Evolutionary conservation across 2,888 invertebrate species (phyloP).

Genomic region (Bugula neritina): DNA sequence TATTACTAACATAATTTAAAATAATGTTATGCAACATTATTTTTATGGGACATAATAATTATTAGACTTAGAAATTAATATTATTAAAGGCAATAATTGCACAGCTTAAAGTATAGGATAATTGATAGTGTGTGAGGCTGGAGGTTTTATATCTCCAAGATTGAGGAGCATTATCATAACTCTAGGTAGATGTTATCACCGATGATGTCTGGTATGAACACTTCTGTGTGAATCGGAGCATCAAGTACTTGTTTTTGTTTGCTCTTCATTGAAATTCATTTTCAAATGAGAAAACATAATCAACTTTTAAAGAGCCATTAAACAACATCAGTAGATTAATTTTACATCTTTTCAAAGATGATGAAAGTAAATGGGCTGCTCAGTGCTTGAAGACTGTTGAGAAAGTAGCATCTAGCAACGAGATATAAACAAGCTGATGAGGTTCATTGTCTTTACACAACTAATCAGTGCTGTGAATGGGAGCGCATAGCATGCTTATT

Average conservation of each 20-base stretch:
- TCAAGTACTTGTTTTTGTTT: slow-evolving; percentile 25
- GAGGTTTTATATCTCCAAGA: no score
- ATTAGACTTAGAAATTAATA: no score
- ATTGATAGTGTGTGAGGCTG: no score
- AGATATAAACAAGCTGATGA: background rate
- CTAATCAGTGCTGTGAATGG: no score
- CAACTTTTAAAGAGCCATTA: slow-evolving; percentile 10
- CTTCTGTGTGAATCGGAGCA: background rate
- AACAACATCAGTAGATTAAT: background rate
- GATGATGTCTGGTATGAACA: background rate
- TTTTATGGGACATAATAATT: no score
- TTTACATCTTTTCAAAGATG: background rate
- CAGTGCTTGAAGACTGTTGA: background rate
- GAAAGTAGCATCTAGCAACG: background rate
- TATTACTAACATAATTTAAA: no score
- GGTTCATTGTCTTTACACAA: background rate
- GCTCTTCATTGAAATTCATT: background rate
- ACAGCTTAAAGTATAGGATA: no score
- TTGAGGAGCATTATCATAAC: no score
- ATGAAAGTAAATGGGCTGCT: background rate
- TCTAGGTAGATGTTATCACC: no score
- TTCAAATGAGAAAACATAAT: slow-evolving; percentile 10
- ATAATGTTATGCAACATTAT: no score
- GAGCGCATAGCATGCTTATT: background rate
- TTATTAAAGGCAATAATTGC: no score